Percentiles rank a stretch among this genome's conserved stretches.
These are phyloP conservation scores for Chitala chitala DNA, from an alignment of 2,113 vertebrate genomes.

Conservation along the genomic window DNA sequence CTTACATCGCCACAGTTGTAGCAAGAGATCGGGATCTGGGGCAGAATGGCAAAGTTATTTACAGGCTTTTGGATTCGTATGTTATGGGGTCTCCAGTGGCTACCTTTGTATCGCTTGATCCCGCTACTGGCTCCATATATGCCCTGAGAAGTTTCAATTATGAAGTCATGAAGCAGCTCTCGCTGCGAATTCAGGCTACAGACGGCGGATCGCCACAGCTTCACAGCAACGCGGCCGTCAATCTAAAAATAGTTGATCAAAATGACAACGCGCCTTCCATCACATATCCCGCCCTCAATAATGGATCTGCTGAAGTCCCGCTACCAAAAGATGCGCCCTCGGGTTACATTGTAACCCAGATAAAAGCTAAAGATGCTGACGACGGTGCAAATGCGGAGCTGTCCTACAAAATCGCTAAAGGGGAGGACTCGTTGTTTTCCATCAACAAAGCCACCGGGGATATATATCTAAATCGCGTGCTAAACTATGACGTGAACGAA, in stretches of 20 bases:
- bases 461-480: constrained; percentile 71
- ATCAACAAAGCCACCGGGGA: constrained; percentile 80
- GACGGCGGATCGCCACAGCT: constrained; percentile 86
- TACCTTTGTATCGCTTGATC: constrained; percentile 85
- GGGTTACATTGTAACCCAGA: constrained; percentile 76
- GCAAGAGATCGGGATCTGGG: constrained; percentile 78
- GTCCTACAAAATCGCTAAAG: constrained; percentile 74
- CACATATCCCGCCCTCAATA: constrained; percentile 71
- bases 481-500: constrained; percentile 75
- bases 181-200: constrained; percentile 79
- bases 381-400: constrained; percentile 80
- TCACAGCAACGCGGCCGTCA: constrained; percentile 77
- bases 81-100: constrained; percentile 74
- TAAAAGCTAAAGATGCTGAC: constrained; percentile 83
- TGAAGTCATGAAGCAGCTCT: constrained; percentile 78
- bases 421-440: constrained; percentile 72
- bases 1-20: constrained; percentile 76
- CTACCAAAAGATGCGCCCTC: constrained; percentile 78
- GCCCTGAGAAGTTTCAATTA: constrained; percentile 89
- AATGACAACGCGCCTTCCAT: constrained; percentile 87
- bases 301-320: constrained; percentile 76
- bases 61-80: constrained; percentile 73
- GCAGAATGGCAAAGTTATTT: constrained; percentile 78
- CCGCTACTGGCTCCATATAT: constrained; percentile 81
- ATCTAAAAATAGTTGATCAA: constrained; percentile 83